Evolutionary conservation across 1,140 invertebrate species (phyloP).

Genomic region (Ruditapes philippinarum): DNA sequence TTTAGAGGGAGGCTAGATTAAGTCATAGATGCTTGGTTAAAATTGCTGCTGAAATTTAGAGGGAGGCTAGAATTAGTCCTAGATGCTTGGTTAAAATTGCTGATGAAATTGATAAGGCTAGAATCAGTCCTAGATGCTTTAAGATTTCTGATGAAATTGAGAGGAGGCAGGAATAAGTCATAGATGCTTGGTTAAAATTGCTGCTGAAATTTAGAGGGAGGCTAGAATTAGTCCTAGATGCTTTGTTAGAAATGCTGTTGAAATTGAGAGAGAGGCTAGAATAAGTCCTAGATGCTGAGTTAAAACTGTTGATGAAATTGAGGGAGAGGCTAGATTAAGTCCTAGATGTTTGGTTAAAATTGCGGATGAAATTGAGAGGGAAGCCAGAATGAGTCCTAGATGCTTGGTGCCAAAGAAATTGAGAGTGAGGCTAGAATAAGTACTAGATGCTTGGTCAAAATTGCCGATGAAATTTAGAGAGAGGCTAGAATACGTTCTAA

Average conservation of each 20-base stretch:
- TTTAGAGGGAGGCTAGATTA: constrained; percentile 88
- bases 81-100: too few species aligned
- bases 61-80: constrained; percentile 87
- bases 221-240: constrained; percentile 85
- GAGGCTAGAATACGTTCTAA: constrained; percentile 87
- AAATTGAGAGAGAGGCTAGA: constrained; percentile 87
- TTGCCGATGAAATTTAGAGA: constrained; percentile 88
- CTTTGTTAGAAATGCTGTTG: too few species aligned
- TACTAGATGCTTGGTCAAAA: constrained; percentile 79
- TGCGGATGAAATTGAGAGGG: constrained; percentile 88
- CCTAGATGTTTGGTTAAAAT: constrained; percentile 81
- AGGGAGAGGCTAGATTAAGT: constrained; percentile 88
- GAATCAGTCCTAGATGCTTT: too few species aligned
- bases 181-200: too few species aligned
- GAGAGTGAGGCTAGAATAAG: constrained; percentile 83
- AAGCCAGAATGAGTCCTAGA: constrained; percentile 87
- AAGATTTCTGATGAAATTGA: constrained; percentile 87
- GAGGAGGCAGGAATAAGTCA: constrained; percentile 87
- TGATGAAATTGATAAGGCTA: too few species aligned
- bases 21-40: too few species aligned
- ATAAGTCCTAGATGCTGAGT: neutral
- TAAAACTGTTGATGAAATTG: constrained; percentile 87
- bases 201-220: constrained; percentile 88
- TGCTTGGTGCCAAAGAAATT: too few species aligned
- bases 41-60: constrained; percentile 87